These are phyloP conservation scores for Drosophila peninsularis DNA, from an alignment of 2,888 invertebrate species.

Conservation along the genomic window DNA sequence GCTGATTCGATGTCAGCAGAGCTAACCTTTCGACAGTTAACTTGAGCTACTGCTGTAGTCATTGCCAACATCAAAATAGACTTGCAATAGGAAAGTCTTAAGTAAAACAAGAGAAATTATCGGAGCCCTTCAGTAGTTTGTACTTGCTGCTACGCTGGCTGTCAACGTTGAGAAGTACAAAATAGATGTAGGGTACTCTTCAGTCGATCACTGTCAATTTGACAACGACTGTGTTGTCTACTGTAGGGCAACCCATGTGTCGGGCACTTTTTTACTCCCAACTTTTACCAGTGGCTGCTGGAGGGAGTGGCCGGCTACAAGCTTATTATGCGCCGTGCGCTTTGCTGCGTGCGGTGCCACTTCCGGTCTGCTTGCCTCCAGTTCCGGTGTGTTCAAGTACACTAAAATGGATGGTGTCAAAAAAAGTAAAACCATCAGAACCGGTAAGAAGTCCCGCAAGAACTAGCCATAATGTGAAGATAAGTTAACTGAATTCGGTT, in stretches of 20 bases:
- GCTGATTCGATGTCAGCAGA: no score
- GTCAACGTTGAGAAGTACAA: not conserved
- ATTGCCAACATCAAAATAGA: no score
- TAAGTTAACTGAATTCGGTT: not conserved
- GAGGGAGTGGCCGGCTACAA: constrained; percentile 45
- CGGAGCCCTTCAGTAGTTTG: no score
- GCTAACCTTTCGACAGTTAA: no score
- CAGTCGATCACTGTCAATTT: not conserved
- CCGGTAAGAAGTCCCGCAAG: no score
- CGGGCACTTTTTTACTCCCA: constrained; percentile 19
- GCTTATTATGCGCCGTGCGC: constrained; percentile 71
- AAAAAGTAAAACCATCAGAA: no score
- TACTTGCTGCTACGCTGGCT: not conserved
- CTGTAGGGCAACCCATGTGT: no score
- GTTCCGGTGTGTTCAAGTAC: constrained; percentile 66
- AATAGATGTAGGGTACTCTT: constrained; percentile 7
- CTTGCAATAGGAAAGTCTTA: no score
- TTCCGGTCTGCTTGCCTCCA: constrained; percentile 69
- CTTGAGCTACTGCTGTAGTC: no score
- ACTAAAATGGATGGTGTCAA: no score
- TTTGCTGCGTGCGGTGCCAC: constrained; percentile 57
- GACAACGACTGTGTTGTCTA: not conserved
- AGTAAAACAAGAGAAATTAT: no score
- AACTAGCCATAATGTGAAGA: constrained; percentile 52
- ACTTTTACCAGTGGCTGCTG: constrained; percentile 47